These are phyloP conservation scores for Sorex araneus DNA, from an alignment of 2,113 vertebrate species.

Conservation along the genomic window DNA sequence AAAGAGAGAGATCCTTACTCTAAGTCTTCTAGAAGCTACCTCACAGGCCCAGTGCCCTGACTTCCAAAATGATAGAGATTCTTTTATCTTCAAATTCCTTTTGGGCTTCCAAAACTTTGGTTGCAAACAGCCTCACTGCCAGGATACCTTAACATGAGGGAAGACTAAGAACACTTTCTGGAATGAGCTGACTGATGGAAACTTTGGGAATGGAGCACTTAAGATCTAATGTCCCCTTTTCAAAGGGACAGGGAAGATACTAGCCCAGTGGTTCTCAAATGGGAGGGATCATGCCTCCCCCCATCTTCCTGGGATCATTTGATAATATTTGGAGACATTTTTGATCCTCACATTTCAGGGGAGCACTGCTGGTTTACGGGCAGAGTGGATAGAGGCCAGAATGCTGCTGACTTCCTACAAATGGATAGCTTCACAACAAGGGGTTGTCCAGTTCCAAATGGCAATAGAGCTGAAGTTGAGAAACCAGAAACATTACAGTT, in stretches of 20 bases:
- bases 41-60: neutral
- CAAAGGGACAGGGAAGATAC: slow-evolving; percentile 51
- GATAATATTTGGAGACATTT: neutral
- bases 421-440: neutral
- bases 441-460: neutral
- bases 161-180: slow-evolving; percentile 64
- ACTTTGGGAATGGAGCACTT: slow-evolving; percentile 54
- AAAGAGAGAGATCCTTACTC: neutral
- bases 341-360: neutral
- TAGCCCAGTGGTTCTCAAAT: neutral
- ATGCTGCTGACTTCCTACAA: too few species aligned
- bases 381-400: neutral
- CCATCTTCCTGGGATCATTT: neutral
- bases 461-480: neutral
- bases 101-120: neutral
- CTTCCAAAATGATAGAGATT: neutral
- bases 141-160: slow-evolving; percentile 49
- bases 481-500: neutral
- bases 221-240: slow-evolving; percentile 65
- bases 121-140: slow-evolving; percentile 66
- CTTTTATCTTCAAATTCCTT: neutral
- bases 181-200: slow-evolving; percentile 76
- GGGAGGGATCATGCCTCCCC: neutral
- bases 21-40: neutral
- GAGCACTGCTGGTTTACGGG: neutral